A percentile compares a stretch with the other conserved stretches of the same genome.
These are phyloP conservation scores for Gymnocheta viridis DNA, from an alignment of 2,888 invertebrate genomes.

Conservation along the genomic window DNA sequence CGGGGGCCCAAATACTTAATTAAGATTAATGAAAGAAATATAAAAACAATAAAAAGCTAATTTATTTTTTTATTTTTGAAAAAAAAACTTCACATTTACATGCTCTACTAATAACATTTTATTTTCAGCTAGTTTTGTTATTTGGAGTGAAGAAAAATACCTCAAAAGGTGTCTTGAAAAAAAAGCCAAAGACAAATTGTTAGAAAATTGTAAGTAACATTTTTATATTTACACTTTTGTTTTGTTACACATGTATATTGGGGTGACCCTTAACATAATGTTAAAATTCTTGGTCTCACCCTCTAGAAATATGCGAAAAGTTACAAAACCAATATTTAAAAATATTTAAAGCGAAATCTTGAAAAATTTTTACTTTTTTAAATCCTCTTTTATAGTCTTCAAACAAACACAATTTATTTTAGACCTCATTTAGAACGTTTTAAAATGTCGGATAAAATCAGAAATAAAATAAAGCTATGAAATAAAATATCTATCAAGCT, in stretches of 20 bases:
- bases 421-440: too few species aligned
- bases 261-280: too few species aligned
- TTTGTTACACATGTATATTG: not conserved
- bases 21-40: conserved; percentile 12
- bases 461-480: too few species aligned
- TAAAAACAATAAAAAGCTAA: not conserved
- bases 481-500: too few species aligned
- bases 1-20: conserved; percentile 39
- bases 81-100: conserved; percentile 24
- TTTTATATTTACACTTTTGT: not conserved
- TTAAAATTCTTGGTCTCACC: too few species aligned
- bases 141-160: conserved; percentile 46
- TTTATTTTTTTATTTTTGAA: conserved; percentile 31
- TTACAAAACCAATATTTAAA: too few species aligned
- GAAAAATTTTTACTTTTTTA: too few species aligned
- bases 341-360: too few species aligned
- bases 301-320: too few species aligned
- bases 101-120: conserved; percentile 59
- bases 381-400: too few species aligned
- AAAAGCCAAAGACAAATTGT: conserved; percentile 3
- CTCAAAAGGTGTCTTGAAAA: conserved; percentile 26
- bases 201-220: conserved; percentile 53
- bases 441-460: too few species aligned
- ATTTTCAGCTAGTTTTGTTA: not conserved
- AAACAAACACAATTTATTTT: too few species aligned